Evolutionary conservation across 1,140 invertebrate genomes (phyloP), one percentile per base, ranked within the genome.

Genomic region (Mactra quadrangularis): DNA sequence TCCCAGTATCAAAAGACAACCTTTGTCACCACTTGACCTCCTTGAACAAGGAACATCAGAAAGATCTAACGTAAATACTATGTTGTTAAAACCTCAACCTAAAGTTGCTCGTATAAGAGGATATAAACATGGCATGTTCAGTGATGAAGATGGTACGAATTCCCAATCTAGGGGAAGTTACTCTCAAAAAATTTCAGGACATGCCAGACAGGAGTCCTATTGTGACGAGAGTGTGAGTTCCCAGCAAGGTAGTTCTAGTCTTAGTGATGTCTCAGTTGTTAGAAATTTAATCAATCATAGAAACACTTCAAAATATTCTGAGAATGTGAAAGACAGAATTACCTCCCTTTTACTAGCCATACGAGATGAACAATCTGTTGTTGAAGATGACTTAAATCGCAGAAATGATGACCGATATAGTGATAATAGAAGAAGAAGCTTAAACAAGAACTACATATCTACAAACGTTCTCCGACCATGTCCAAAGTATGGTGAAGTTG

Each of bases 301-400:
- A 13, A 55, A 33, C 22, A 33, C 17, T 29, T 6, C 6, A 15
- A 60, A 71, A 3, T 47, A 29, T 53, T 70, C 52, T 9, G 25
- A 70, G 22, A 81, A 60, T 60, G 22, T 70, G 1, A 81, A 81
- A 22, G 53, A 71, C 31, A 59, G 60, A 68, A 70, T 81, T 50
- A 41, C 77, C n/a, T 53, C 50, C 9, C 52, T 81, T 31, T 22
- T 71, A 35, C 19, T 71, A n/a, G 77, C 47, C n/a, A 71, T 81
- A 3, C 53, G 60, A 60, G 17, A 71, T 22, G 66, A 81, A 47
- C 64, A 71, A 35, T 19, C 29, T 17, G 22, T 1, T 19, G 64
- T 60, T 3, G 77, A 81, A 31, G 17, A 70, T 6, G 77, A 81
- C 22, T 68, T 81, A 35, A 22, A 78, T 64, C 19, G 50, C 17